phyloP scores from a whole-genome alignment of 53 echinoderm and acorn worm species.

The Pentamera pediparva region DNA sequence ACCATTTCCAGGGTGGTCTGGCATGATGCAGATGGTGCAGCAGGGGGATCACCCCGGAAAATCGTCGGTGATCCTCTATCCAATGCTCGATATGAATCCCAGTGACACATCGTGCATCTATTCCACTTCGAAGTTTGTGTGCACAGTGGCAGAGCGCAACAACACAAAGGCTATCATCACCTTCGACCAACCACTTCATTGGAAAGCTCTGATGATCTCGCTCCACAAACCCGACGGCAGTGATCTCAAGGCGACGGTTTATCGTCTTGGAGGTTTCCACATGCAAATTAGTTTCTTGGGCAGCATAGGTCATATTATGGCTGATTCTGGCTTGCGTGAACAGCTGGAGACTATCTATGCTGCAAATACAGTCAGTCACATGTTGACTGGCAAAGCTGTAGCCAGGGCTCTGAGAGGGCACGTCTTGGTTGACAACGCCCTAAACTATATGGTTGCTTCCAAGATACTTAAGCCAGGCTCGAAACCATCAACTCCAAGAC shows the following conservation, averaged over 20 bases:
- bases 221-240: slow-evolving; percentile 16
- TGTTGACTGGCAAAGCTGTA: slow-evolving; percentile 46
- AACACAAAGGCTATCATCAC: slow-evolving; percentile 36
- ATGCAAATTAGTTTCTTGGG: slow-evolving; percentile 55
- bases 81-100: slow-evolving; percentile 51
- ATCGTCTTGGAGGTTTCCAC: slow-evolving; percentile 50
- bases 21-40: slow-evolving; percentile 28
- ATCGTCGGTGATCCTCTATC: slow-evolving; percentile 42
- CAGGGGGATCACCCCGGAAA: slow-evolving; percentile 44
- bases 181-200: slow-evolving; percentile 54
- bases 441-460: slow-evolving; percentile 29
- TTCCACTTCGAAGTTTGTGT: slow-evolving; percentile 42
- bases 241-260: slow-evolving; percentile 24
- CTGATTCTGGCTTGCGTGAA: slow-evolving; percentile 22
- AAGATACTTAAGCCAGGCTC: slow-evolving; percentile 1
- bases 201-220: slow-evolving; percentile 38
- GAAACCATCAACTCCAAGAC: too few relatives aligned
- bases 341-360: slow-evolving; percentile 34
- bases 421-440: slow-evolving; percentile 38
- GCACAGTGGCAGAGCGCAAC: slow-evolving; percentile 15
- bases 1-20: slow-evolving; percentile 30
- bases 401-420: slow-evolving; percentile 36
- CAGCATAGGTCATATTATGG: slow-evolving; percentile 39
- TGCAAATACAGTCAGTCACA: slow-evolving; percentile 34
- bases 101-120: slow-evolving; percentile 34